phyloP scores from a whole-genome alignment of 92 coral and sea anemone species.

The Heliopora coerulea region DNA sequence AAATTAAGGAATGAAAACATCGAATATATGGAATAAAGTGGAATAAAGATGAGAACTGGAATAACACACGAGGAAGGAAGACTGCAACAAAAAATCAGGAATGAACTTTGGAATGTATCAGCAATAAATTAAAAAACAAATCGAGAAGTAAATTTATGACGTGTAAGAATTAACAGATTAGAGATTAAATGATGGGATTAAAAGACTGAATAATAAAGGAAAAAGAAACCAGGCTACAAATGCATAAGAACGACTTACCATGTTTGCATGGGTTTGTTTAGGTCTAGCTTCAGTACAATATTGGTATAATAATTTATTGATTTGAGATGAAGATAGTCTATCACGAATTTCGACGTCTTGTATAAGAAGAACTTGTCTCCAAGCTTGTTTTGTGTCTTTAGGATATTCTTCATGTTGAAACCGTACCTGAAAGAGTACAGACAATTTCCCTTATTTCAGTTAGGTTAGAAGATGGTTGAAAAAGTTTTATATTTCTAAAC shows the following conservation, averaged over 20 bases:
- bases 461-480: too few species aligned
- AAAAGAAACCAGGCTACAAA: neutral
- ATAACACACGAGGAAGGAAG: too few species aligned
- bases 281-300: slow-evolving; percentile 89
- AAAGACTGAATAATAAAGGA: neutral
- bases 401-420: slow-evolving; percentile 94
- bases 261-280: slow-evolving; percentile 94
- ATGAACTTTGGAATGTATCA: too few species aligned
- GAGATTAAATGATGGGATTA: neutral
- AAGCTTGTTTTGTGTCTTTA: slow-evolving; percentile 82
- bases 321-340: slow-evolving; percentile 91
- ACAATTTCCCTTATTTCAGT: too few species aligned
- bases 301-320: slow-evolving; percentile 92
- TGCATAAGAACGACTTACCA: slow-evolving; percentile 59
- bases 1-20: too few species aligned
- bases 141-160: neutral
- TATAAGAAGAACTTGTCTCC: slow-evolving; percentile 77
- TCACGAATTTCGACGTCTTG: slow-evolving; percentile 97
- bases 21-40: too few species aligned
- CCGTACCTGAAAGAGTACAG: slow-evolving; percentile 79
- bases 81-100: too few species aligned
- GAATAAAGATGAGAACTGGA: too few species aligned
- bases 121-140: too few species aligned
- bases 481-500: too few species aligned
- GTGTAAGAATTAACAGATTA: neutral